A percentile compares a stretch with the other conserved stretches of the same genome.
Evolutionary conservation across 2,888 invertebrate genomes (phyloP).

Genomic region (Drosophila diplacantha): DNA sequence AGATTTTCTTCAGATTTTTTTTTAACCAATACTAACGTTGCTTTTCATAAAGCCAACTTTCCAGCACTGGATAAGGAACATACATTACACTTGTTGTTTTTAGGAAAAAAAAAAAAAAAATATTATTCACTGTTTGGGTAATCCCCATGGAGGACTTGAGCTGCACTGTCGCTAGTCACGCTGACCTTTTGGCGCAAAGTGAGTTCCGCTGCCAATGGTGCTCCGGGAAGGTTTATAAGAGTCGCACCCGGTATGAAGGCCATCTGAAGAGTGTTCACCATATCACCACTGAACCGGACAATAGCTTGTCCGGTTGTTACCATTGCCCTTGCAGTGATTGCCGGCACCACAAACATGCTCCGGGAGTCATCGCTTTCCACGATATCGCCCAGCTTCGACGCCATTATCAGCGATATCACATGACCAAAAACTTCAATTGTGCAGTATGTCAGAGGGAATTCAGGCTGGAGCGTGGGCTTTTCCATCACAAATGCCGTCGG

Average conservation of each 20-base stretch:
- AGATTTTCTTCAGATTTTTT: neutral
- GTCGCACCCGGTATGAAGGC: conserved; percentile 11
- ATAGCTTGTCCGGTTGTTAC: neutral
- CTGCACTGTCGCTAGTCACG: neutral
- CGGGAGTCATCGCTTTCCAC: neutral
- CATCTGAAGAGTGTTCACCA: conserved; percentile 36
- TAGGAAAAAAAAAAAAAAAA: neutral
- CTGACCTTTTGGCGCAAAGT: conserved; percentile 35
- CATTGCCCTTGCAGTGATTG: conserved; percentile 31
- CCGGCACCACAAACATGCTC: conserved; percentile 8
- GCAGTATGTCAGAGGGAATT: conserved; percentile 13
- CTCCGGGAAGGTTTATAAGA: conserved; percentile 28
- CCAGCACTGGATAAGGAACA: neutral
- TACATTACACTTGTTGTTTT: neutral
- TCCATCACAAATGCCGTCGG: neutral
- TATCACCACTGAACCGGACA: neutral
- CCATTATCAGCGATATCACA: conserved; percentile 38
- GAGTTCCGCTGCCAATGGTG: conserved; percentile 37
- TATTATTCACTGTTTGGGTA: neutral
- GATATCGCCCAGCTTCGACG: conserved; percentile 19
- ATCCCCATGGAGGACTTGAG: neutral
- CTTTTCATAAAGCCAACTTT: neutral
- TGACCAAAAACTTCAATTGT: conserved; percentile 26
- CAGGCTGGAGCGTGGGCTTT: neutral
- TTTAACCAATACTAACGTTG: neutral